These are phyloP conservation scores for Octopus bimaculoides DNA, from an alignment of 1,140 invertebrate genomes.

Conservation along the genomic window DNA sequence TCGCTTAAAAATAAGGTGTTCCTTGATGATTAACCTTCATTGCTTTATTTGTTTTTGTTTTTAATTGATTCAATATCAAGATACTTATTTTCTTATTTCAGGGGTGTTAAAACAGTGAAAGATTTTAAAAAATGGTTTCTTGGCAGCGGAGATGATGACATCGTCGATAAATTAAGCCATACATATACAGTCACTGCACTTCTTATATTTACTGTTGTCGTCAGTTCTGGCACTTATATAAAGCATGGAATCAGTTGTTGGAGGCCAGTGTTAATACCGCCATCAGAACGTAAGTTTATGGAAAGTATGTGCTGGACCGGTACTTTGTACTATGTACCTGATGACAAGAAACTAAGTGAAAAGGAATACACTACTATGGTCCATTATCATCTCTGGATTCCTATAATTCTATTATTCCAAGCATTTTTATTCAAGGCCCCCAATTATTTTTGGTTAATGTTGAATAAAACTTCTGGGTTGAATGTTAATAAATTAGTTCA, in stretches of 20 bases:
- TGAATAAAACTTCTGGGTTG: constrained; percentile 41
- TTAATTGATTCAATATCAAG: no score
- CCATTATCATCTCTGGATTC: constrained; percentile 94
- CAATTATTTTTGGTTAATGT: constrained; percentile 85
- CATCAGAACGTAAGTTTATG: constrained; percentile 14
- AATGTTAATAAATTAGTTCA: constrained; percentile 60
- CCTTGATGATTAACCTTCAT: no score
- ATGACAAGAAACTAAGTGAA: constrained; percentile 32
- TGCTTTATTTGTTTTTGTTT: no score
- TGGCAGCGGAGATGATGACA: constrained; percentile 42
- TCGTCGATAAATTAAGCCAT: constrained; percentile 44
- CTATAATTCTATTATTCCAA: constrained; percentile 92
- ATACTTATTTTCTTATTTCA: no score
- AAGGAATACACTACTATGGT: constrained; percentile 33
- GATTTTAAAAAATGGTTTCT: constrained; percentile 16
- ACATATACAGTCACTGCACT: constrained; percentile 44
- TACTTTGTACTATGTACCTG: constrained; percentile 44
- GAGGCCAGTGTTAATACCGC: constrained; percentile 24
- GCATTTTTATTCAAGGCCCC: constrained; percentile 92
- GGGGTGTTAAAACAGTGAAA: no score
- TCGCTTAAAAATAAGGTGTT: no score
- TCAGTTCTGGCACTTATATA: constrained; percentile 52
- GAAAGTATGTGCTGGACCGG: constrained; percentile 43
- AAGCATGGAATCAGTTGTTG: constrained; percentile 44
- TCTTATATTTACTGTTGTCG: constrained; percentile 40